Conservation (phyloP, 2,797 vertebrate genomes). For the Threskiornis aethiopicus region DNA sequence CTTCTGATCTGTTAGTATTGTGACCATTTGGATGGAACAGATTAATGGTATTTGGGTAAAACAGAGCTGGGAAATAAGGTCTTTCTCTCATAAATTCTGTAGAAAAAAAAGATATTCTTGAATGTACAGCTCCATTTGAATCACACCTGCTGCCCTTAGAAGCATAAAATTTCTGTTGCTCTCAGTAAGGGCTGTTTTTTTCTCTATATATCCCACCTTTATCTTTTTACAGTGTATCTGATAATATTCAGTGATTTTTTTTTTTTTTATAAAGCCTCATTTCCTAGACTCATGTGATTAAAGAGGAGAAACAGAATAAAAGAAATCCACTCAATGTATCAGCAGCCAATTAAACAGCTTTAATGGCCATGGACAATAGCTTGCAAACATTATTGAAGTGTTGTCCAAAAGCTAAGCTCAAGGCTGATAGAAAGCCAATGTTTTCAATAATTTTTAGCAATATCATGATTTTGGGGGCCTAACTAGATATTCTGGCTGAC, state of each 20-base stretch:
- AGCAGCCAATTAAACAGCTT: not conserved
- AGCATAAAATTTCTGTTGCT: not conserved
- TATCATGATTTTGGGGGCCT: not conserved
- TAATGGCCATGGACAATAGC: not conserved
- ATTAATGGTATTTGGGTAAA: constrained; percentile 19
- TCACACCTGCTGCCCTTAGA: not conserved
- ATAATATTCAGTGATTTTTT: not conserved
- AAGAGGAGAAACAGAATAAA: not conserved
- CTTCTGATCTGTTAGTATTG: not conserved
- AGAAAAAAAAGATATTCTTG: constrained; percentile 1
- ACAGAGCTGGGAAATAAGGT: not conserved
- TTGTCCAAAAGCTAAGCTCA: not conserved
- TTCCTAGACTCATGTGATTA: not conserved
- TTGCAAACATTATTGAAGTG: not conserved
- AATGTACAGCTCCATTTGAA: not conserved
- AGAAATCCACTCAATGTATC: not conserved
- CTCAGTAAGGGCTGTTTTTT: not conserved
- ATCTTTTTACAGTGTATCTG: not conserved
- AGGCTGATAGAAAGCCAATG: not conserved
- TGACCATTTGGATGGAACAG: not conserved
- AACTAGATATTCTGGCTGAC: not conserved
- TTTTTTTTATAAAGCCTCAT: not conserved
- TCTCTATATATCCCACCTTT: not conserved
- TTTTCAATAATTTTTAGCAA: not conserved
- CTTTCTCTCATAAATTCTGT: not conserved